Base-by-base conservation (phyloP, 2,888 invertebrate species). In the Neria commutata region DNA sequence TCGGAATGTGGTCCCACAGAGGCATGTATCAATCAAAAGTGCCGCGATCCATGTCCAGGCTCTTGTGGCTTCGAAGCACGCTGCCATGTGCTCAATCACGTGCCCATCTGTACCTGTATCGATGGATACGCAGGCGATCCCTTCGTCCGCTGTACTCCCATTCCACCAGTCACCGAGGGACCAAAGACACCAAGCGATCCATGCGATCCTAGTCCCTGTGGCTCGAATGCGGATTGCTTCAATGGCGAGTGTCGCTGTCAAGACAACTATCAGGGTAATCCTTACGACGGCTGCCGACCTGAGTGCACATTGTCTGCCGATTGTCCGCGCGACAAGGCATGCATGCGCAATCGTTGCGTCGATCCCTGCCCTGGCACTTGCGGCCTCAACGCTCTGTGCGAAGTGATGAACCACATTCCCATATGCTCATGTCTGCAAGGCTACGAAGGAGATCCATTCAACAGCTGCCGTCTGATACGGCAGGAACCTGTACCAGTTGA, bases 21-120 rank as follows among this genome's bases (percentile, higher is more conserved):
- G 59, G 91, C 91, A 10, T 91, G 92, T 70, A 88, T 92, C 37
- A 88, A 90, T 72, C 89, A 90, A 75, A 90, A 87, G 80, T 94
- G 94, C 78, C 85, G 87, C 75, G 91, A 93, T 82, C 93, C 93
- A 24, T 94, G 93, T 67, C 88, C 89, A 14, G 91, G 92, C 10
- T 91, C 92, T 0, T 93, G 93, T 71, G 92, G 92, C 16, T 84
- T 89, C 16, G 90, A 91, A 74, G 91, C 91, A 4, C 86, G 87
- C 68, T 93, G 93, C 68, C 89, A 89, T 65, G 90, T 92, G 6
- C 79, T 90, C 24, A 91, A 91, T 76, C 92, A 93, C 77, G 86
- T 91, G 34, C 91, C 92, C n/a, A 88, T 91, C 42, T 92, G 92
- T 76, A 88, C 88, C 1, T 92, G 92, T 72, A 86, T 88, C 65